Evolutionary conservation across 2,113 vertebrate genomes (phyloP), one percentile per base, ranked within the genome.

Genomic region (Phalacrocorax pelagicus): DNA sequence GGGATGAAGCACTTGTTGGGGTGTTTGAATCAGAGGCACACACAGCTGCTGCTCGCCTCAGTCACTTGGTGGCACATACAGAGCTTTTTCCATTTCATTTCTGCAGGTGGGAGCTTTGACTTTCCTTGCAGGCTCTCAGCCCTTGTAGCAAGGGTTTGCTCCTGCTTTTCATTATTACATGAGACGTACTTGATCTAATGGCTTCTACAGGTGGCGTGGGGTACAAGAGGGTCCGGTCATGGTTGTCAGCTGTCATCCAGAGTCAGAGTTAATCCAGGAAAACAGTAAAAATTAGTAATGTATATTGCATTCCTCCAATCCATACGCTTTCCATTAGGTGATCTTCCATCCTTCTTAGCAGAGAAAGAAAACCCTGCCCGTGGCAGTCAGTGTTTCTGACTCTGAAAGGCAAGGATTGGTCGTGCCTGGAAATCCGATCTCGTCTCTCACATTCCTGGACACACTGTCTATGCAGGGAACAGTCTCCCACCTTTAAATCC

Each of bases 261-360:
- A 90, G 97, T 97, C 97, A 81, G 90, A 96, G 94, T 97, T 98
- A 97, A 97, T 97, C 95, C 96, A 96, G 89, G 84, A 96, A 95
- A 85, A 70, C 93, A 97, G 94, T 97, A 93, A 98, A 96, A 98
- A 88, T 91, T 73, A 96, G 73, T 93, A 91, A 97, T 95, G 91
- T 97, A 74, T 96, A 94, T 96, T 94, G 83, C 93, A 94, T 97
- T 96, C 97, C 94, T 96, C 86, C 67, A 32, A 49, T 96, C 93
- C 98, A 97, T 95, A 92, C 97, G 97, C 87, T 97, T 98, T 97
- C 91, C 86, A 97, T 98, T 98, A 97, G 93, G 74, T 87, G 78
- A 63, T 96, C 91, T 69, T 96, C 79, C 85, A 44, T 92, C 63
- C 69, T 95, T 22, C 54, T 81, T 27, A 67, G 75, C 17, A 40